Evolutionary conservation across 2,113 vertebrate genomes (phyloP).

Genomic region (Aphyosemion australe): DNA sequence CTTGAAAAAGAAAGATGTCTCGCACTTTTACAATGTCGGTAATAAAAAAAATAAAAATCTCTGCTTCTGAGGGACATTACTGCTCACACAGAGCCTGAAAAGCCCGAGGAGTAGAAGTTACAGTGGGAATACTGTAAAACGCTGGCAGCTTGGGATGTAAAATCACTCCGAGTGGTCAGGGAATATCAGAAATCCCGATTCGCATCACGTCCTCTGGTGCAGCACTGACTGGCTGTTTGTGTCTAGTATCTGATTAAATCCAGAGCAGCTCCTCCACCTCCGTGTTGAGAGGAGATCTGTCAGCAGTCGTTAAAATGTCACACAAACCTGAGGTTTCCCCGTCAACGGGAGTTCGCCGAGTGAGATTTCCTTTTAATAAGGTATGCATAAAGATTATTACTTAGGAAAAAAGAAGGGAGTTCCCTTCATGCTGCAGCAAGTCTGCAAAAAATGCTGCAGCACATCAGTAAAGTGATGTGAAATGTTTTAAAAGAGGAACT

Average conservation of each 20-base stretch:
- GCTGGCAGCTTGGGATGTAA: constrained; percentile 7
- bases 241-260: constrained; percentile 65
- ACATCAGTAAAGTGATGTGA: background rate
- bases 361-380: background rate
- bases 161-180: constrained; percentile 17
- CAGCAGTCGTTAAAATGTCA: background rate
- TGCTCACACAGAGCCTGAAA: background rate
- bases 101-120: background rate
- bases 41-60: background rate
- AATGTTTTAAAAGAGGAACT: background rate
- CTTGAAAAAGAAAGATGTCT: background rate
- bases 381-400: background rate
- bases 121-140: background rate
- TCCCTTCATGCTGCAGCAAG: background rate
- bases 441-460: background rate
- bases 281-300: constrained; percentile 21
- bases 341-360: background rate
- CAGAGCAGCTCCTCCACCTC: constrained; percentile 36
- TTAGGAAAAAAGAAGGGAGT: background rate
- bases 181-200: constrained; percentile 54
- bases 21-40: background rate
- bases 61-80: background rate
- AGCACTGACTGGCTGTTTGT: constrained; percentile 44
- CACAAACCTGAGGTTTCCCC: background rate
- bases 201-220: constrained; percentile 46